Percentiles rank a stretch among this genome's conserved stretches.
Conservation (phyloP, 1,140 invertebrate species). For the Phocides pigmalion region DNA sequence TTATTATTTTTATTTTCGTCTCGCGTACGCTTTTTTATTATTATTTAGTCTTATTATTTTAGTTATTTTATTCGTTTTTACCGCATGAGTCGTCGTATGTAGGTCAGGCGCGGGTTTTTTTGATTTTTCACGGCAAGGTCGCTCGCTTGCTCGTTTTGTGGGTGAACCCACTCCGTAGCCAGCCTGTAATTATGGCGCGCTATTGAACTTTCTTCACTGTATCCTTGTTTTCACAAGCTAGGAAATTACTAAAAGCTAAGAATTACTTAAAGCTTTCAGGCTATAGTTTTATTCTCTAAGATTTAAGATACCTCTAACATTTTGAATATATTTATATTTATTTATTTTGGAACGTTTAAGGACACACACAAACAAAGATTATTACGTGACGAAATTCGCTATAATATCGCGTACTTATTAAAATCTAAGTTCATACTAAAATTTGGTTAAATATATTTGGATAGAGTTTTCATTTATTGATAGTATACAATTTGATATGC, state of each 20-base stretch:
- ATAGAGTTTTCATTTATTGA: no score
- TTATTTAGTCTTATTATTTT: slow-evolving; percentile 76
- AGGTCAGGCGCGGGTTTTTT: slow-evolving; percentile 76
- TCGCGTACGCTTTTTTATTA: slow-evolving; percentile 62
- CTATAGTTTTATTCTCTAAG: not conserved
- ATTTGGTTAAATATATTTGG: no score
- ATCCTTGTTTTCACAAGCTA: not conserved
- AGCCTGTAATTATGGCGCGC: slow-evolving; percentile 29
- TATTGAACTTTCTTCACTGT: slow-evolving; percentile 21
- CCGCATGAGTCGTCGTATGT: slow-evolving; percentile 70
- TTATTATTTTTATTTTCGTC: slow-evolving; percentile 78
- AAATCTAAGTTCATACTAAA: no score
- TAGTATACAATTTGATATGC: no score
- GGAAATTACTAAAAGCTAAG: not conserved
- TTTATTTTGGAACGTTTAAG: no score
- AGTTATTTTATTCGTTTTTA: slow-evolving; percentile 67
- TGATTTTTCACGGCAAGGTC: slow-evolving; percentile 73
- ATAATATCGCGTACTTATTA: no score
- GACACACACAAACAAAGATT: no score
- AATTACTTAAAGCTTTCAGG: not conserved
- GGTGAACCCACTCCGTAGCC: slow-evolving; percentile 14
- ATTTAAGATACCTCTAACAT: no score
- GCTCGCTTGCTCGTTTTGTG: slow-evolving; percentile 54
- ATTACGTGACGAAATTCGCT: no score
- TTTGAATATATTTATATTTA: no score